A percentile compares a stretch with the other conserved stretches of the same genome.
Conservation (phyloP, 2,113 vertebrate species). For the Cheirogaleus medius region DNA sequence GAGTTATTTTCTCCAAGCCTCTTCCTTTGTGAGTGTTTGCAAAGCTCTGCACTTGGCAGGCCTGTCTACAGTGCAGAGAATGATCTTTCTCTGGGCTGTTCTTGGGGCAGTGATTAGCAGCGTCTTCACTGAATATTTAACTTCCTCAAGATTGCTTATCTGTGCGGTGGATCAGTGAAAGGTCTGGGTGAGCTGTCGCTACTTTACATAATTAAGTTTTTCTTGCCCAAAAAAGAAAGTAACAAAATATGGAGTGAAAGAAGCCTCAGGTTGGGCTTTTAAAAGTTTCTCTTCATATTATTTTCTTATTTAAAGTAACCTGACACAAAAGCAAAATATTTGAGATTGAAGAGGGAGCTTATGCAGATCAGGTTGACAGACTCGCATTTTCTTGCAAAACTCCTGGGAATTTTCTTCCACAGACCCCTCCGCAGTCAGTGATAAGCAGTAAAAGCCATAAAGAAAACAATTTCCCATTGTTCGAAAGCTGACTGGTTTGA, state of each 20-base stretch:
- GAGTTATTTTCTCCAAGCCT: neutral
- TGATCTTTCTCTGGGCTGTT: slow-evolving; percentile 22
- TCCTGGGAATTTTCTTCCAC: slow-evolving; percentile 35
- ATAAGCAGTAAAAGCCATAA: slow-evolving; percentile 25
- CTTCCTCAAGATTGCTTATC: slow-evolving; percentile 31
- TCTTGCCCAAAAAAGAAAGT: slow-evolving; percentile 40
- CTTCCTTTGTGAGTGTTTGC: slow-evolving; percentile 17
- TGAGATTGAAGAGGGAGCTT: slow-evolving; percentile 29
- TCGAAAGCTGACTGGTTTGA: neutral
- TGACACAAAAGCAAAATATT: slow-evolving; percentile 17
- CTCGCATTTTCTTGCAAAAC: slow-evolving; percentile 41
- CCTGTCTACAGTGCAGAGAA: neutral
- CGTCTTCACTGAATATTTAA: slow-evolving; percentile 39
- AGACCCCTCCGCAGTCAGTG: neutral
- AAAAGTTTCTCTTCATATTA: neutral
- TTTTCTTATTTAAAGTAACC: neutral
- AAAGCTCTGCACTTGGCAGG: slow-evolving; percentile 23
- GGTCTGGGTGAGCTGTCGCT: slow-evolving; percentile 18
- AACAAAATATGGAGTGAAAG: slow-evolving; percentile 21
- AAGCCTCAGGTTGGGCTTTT: slow-evolving; percentile 12
- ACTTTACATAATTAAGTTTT: slow-evolving; percentile 69
- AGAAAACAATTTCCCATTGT: slow-evolving; percentile 44
- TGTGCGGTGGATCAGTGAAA: slow-evolving; percentile 23
- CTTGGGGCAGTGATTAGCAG: neutral
- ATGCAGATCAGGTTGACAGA: slow-evolving; percentile 17